Percentiles rank a stretch among this genome's conserved stretches.
These are phyloP conservation scores for Lophotriccus pileatus DNA, from an alignment of 2,797 vertebrate genomes.

Conservation along the genomic window DNA sequence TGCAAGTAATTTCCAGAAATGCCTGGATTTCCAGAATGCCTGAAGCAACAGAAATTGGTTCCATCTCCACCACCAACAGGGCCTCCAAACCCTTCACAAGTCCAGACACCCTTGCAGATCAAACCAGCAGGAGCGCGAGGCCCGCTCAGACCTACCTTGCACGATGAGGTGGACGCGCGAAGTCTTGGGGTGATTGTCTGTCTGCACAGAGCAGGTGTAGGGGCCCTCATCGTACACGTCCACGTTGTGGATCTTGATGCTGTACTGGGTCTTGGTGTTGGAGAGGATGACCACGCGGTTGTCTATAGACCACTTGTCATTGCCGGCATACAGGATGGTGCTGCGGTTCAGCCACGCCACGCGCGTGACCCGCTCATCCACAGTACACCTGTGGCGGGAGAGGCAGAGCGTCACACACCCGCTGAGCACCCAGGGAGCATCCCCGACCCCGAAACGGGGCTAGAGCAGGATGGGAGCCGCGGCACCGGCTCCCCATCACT, in stretches of 20 bases:
- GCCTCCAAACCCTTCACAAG: not conserved
- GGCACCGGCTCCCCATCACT: accelerated
- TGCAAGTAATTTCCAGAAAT: no score
- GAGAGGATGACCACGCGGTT: slow-evolving; percentile 91
- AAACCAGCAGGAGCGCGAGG: accelerated
- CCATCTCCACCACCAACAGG: accelerated
- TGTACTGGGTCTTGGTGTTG: slow-evolving; percentile 93
- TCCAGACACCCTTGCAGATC: not conserved
- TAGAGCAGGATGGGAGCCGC: accelerated
- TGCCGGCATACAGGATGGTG: slow-evolving; percentile 94
- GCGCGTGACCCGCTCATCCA: slow-evolving; percentile 92
- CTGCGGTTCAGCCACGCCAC: slow-evolving; percentile 98
- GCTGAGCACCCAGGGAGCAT: accelerated
- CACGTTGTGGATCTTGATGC: slow-evolving; percentile 93
- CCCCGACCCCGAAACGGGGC: accelerated
- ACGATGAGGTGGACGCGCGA: slow-evolving; percentile 94
- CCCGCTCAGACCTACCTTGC: slow-evolving; percentile 81
- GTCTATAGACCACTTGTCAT: slow-evolving; percentile 96
- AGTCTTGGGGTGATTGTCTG: slow-evolving; percentile 94
- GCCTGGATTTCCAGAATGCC: no score
- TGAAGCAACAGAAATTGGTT: not conserved
- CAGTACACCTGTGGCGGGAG: slow-evolving; percentile 83
- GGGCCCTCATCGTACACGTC: slow-evolving; percentile 93
- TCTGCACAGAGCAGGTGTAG: slow-evolving; percentile 95
- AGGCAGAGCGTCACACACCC: not conserved